Evolutionary conservation across 2,113 vertebrate species (phyloP).

Genomic region (Mirza zaza): DNA sequence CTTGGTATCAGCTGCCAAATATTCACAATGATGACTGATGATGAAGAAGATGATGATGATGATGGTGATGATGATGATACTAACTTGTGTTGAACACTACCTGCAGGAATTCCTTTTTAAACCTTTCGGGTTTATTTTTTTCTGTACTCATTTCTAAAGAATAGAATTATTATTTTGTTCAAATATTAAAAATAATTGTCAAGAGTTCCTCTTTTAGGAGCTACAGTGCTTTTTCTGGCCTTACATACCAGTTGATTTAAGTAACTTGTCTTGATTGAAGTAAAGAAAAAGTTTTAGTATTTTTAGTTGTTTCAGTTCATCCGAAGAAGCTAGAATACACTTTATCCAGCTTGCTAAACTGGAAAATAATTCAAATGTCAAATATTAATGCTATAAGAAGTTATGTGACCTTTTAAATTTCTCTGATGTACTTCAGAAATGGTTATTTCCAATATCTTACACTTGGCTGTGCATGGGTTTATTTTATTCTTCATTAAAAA

Average conservation of each 20-base stretch:
- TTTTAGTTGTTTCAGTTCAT: background rate
- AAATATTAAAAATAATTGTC: background rate
- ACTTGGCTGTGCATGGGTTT: background rate
- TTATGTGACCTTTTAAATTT: conserved; percentile 16
- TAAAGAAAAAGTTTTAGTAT: background rate
- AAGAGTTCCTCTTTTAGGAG: background rate
- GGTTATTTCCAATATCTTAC: conserved; percentile 15
- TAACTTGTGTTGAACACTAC: background rate
- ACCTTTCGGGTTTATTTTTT: background rate
- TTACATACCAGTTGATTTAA: background rate
- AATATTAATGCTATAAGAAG: background rate
- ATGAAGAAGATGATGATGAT: too few relatives aligned
- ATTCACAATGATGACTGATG: too few relatives aligned
- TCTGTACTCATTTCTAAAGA: background rate
- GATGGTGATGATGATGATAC: background rate
- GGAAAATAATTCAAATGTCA: conserved; percentile 39
- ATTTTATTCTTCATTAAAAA: conserved; percentile 42
- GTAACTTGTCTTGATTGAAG: background rate
- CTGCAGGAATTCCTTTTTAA: background rate
- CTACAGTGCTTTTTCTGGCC: background rate
- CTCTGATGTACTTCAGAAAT: background rate
- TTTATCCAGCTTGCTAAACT: background rate
- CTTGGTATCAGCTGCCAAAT: too few relatives aligned
- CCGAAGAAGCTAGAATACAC: background rate
- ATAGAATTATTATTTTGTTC: background rate